Evolutionary conservation across 2,797 vertebrate species (phyloP).

Genomic region (Cyclopterus lumpus): DNA sequence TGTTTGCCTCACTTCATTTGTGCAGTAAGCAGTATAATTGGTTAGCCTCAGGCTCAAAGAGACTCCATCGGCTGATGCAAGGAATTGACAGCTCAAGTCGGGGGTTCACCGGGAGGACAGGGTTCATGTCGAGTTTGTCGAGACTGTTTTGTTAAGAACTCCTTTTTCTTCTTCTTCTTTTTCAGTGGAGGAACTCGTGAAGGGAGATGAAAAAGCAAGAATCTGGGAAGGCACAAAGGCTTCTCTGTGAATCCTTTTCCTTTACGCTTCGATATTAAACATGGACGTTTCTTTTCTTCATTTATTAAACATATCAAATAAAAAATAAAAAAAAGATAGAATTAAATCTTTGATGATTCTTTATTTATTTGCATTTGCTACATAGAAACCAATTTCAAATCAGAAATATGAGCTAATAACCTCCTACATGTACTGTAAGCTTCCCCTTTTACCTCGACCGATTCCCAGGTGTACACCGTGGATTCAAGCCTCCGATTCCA

Average conservation of each 20-base stretch:
- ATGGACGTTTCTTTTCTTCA: background rate
- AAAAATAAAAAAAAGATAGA: background rate
- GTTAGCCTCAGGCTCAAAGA: conserved; percentile 45
- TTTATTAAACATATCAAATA: background rate
- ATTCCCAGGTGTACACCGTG: background rate
- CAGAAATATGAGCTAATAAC: background rate
- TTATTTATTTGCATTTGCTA: conserved; percentile 12
- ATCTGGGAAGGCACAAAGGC: conserved; percentile 15
- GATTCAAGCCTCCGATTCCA: background rate
- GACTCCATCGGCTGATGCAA: conserved; percentile 61
- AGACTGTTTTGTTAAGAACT: conserved; percentile 20
- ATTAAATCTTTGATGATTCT: background rate
- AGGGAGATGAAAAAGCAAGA: conserved; percentile 35
- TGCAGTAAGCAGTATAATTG: conserved; percentile 46
- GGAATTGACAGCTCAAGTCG: conserved; percentile 54
- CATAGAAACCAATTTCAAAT: background rate
- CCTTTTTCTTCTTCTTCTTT: conserved; percentile 19
- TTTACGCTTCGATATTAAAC: conserved; percentile 24
- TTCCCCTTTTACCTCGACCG: background rate
- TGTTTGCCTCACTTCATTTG: conserved; percentile 29
- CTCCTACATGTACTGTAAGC: background rate
- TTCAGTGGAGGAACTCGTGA: conserved; percentile 32
- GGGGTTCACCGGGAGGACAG: conserved; percentile 60
- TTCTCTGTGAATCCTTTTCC: conserved; percentile 18
- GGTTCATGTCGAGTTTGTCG: conserved; percentile 60